Evolutionary conservation across 2,888 invertebrate genomes (phyloP).

Genomic region (Tetanocera ferruginea): DNA sequence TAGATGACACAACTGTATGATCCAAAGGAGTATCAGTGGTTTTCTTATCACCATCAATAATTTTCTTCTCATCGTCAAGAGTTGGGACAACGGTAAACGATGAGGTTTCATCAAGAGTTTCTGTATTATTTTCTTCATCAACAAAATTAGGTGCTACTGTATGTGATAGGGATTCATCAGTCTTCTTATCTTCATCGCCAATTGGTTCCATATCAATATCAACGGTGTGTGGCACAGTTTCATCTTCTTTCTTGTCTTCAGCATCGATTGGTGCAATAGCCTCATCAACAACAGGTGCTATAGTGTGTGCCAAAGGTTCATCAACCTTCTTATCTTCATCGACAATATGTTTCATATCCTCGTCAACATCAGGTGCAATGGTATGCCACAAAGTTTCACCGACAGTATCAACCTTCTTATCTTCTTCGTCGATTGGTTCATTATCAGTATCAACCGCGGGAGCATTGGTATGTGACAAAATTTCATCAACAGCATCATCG

Average conservation of each 20-base stretch:
- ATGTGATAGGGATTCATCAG: constrained; percentile 12
- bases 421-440: neutral
- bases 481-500: neutral
- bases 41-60: constrained; percentile 7
- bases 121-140: constrained; percentile 32
- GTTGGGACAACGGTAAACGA: constrained; percentile 7
- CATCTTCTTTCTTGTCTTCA: neutral
- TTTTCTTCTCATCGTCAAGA: neutral
- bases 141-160: constrained; percentile 34
- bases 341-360: constrained; percentile 34
- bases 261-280: neutral
- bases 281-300: neutral
- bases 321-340: too few relatives aligned
- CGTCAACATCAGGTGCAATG: neutral
- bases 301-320: constrained; percentile 32
- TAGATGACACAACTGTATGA: constrained; percentile 13
- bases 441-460: neutral
- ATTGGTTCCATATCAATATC: constrained; percentile 26
- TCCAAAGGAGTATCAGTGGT: neutral
- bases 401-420: neutral
- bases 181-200: constrained; percentile 36
- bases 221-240: constrained; percentile 21
- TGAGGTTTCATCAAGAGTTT: constrained; percentile 38
- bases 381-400: constrained; percentile 18
- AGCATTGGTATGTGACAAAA: constrained; percentile 5